phyloP scores from a whole-genome alignment of 1,140 invertebrate species.

The Sycophaga agraensis region DNA sequence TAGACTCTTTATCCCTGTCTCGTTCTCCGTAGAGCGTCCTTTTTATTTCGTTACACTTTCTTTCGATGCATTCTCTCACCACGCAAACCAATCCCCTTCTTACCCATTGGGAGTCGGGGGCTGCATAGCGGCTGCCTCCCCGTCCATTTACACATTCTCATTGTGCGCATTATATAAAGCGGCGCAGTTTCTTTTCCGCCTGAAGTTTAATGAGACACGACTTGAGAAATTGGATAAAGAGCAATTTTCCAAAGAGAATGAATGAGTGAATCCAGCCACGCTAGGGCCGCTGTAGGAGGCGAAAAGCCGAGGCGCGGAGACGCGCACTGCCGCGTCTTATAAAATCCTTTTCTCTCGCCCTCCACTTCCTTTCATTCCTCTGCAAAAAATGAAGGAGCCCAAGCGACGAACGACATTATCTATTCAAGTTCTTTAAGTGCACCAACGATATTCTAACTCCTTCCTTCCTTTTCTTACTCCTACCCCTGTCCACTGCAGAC shows the following conservation, averaged over 20 bases:
- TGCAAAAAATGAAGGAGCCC: constrained; percentile 20
- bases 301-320: constrained; percentile 26
- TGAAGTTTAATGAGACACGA: constrained; percentile 54
- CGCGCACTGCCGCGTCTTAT: constrained; percentile 20
- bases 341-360: constrained; percentile 6
- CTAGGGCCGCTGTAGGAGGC: neutral
- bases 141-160: constrained; percentile 33
- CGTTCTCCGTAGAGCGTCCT: neutral
- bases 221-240: constrained; percentile 57
- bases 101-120: no score
- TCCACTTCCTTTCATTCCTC: constrained; percentile 1
- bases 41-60: neutral
- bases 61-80: constrained; percentile 14
- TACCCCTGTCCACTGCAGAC: constrained; percentile 15
- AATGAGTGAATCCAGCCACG: constrained; percentile 40
- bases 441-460: constrained; percentile 25
- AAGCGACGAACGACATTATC: constrained; percentile 27
- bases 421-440: constrained; percentile 29
- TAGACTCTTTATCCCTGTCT: neutral
- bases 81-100: constrained; percentile 23
- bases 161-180: constrained; percentile 31
- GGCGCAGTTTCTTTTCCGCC: constrained; percentile 46
- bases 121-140: no score
- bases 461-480: constrained; percentile 29
- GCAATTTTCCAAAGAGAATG: constrained; percentile 52